Percentiles rank a stretch among this genome's conserved stretches.
phyloP scores from a whole-genome alignment of 2,113 vertebrate species.

The Scalopus aquaticus region DNA sequence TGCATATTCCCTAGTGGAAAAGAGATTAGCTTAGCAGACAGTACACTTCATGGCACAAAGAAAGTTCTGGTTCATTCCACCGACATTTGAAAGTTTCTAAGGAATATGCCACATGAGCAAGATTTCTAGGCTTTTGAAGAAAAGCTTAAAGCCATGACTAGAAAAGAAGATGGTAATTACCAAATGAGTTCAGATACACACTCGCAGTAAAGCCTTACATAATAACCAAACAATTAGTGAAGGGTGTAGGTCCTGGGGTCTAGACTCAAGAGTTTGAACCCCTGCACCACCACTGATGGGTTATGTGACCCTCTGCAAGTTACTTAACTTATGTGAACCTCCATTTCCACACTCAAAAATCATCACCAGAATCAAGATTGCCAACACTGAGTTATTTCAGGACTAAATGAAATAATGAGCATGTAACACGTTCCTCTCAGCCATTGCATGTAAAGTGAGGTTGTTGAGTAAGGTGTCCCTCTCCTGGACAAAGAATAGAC shows the following conservation, averaged over 20 bases:
- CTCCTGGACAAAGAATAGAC: neutral
- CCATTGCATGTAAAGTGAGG: neutral
- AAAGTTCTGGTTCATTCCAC: conserved; percentile 45
- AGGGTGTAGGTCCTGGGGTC: neutral
- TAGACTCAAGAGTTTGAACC: neutral
- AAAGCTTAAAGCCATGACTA: neutral
- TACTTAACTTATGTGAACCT: neutral
- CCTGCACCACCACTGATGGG: neutral
- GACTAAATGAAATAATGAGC: neutral
- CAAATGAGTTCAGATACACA: neutral
- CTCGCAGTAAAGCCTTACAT: neutral
- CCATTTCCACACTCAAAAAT: neutral
- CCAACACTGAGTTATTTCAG: neutral
- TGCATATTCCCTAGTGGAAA: conserved; percentile 55
- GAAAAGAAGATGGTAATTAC: neutral
- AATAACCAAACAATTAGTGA: neutral
- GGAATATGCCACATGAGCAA: neutral
- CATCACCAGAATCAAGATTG: neutral
- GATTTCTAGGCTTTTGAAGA: conserved; percentile 22
- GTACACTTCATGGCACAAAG: conserved; percentile 34
- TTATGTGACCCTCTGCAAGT: neutral
- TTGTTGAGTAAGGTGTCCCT: neutral
- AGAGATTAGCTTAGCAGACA: conserved; percentile 62
- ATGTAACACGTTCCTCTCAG: neutral
- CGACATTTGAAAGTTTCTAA: conserved; percentile 35